These are phyloP conservation scores for Parnassius smintheus DNA, from an alignment of 2,888 invertebrate species.

Conservation along the genomic window DNA sequence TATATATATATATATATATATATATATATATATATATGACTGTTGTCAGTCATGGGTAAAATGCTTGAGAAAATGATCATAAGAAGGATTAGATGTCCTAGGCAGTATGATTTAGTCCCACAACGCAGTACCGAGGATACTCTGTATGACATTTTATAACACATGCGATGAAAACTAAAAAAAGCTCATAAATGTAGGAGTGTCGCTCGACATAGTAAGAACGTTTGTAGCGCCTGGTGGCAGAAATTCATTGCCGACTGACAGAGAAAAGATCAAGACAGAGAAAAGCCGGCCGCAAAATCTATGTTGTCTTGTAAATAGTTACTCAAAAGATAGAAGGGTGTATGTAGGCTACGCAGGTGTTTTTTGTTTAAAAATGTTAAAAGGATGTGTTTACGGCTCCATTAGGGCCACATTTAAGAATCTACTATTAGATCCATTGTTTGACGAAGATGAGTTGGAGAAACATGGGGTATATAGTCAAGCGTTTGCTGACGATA, in stretches of 20 bases:
- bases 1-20: no score
- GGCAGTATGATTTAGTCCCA: constrained; percentile 17
- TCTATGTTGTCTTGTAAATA: neutral
- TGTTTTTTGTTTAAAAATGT: neutral
- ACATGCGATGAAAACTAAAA: constrained; percentile 14
- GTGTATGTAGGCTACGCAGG: neutral
- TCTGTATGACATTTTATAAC: constrained; percentile 28
- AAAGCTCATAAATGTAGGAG: constrained; percentile 6
- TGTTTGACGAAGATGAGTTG: neutral
- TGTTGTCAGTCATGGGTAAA: neutral
- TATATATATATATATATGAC: neutral
- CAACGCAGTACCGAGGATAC: constrained; percentile 30
- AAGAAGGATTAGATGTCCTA: no score
- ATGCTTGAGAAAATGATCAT: neutral
- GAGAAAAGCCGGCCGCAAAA: neutral
- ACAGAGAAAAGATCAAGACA: neutral
- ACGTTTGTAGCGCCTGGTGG: constrained; percentile 36
- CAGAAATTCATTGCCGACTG: constrained; percentile 16
- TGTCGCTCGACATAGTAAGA: constrained; percentile 25
- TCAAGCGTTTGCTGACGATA: no score
- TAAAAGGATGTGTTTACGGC: neutral
- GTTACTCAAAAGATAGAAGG: neutral
- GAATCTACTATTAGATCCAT: neutral
- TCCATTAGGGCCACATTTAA: neutral
- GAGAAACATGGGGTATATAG: no score